phyloP scores from a whole-genome alignment of 2,888 invertebrate genomes.

The Perizoma flavofasciatum region DNA sequence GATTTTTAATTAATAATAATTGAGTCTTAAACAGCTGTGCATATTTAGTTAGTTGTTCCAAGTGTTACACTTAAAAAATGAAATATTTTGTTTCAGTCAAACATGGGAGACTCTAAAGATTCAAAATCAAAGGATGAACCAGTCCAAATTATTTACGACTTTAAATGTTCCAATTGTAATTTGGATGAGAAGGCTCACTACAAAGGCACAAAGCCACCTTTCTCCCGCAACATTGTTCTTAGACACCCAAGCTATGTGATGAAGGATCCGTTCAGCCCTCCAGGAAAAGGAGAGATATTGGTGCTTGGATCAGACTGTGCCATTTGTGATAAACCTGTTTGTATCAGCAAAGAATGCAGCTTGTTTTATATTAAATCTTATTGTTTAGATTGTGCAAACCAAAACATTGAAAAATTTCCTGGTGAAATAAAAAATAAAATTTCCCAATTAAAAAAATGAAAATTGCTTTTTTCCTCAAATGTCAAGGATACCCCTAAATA shows the following conservation, averaged over 20 bases:
- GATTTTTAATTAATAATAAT: background rate
- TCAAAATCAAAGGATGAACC: slow-evolving; percentile 52
- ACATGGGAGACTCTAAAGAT: slow-evolving; percentile 58
- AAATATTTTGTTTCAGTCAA: slow-evolving; percentile 54
- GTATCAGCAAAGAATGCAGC: slow-evolving; percentile 90
- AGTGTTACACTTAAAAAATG: too few relatives aligned
- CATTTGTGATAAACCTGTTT: slow-evolving; percentile 87
- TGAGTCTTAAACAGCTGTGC: background rate
- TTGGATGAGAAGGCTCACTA: slow-evolving; percentile 89
- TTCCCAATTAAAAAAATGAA: slow-evolving; percentile 56
- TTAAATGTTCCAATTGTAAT: slow-evolving; percentile 86
- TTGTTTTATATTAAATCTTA: slow-evolving; percentile 90
- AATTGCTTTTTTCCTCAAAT: slow-evolving; percentile 43
- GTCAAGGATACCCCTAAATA: slow-evolving; percentile 36
- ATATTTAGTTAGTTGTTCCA: too few relatives aligned
- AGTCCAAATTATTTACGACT: slow-evolving; percentile 64
- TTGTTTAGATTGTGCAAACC: slow-evolving; percentile 88
- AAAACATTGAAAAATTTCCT: slow-evolving; percentile 86
- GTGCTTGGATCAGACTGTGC: slow-evolving; percentile 91
- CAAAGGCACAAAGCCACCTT: slow-evolving; percentile 89
- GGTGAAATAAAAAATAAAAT: slow-evolving; percentile 86
- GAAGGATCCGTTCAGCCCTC: slow-evolving; percentile 93
- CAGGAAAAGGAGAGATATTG: slow-evolving; percentile 89
- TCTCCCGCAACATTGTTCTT: slow-evolving; percentile 86
- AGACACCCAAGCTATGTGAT: slow-evolving; percentile 90